These are phyloP conservation scores for Nerophis lumbriciformis DNA, from an alignment of 2,113 vertebrate genomes.

Conservation along the genomic window DNA sequence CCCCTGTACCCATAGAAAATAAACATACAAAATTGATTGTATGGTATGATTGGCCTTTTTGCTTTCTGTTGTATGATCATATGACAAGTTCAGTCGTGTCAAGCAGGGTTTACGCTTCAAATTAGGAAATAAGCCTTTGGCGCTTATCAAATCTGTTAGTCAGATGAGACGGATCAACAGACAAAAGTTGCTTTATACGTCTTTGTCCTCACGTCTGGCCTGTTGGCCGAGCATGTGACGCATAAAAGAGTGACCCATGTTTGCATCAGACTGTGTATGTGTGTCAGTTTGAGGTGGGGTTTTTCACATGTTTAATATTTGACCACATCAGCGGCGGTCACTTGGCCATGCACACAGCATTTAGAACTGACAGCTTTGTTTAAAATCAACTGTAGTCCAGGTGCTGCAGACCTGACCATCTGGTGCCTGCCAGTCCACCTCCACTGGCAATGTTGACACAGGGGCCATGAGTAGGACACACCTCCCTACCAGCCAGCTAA, in stretches of 20 bases:
- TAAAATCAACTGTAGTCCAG: constrained; percentile 54
- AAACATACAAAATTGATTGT: too few species aligned
- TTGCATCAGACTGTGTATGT: constrained; percentile 2
- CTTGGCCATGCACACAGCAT: constrained; percentile 35
- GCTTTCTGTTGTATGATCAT: neutral
- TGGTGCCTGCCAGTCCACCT: constrained; percentile 36
- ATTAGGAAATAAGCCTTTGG: constrained; percentile 12
- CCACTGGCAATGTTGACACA: constrained; percentile 36
- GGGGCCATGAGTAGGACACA: constrained; percentile 6
- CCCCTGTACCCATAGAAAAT: too few species aligned
- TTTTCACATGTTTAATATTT: constrained; percentile 54
- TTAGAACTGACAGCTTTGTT: constrained; percentile 53
- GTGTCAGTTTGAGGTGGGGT: neutral
- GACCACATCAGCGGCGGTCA: constrained; percentile 37
- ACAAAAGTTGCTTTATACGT: neutral
- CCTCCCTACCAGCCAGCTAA: constrained; percentile 7
- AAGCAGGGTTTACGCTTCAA: neutral
- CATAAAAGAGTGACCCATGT: neutral
- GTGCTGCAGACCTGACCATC: constrained; percentile 40
- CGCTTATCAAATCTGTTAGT: constrained; percentile 14
- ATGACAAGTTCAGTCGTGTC: neutral
- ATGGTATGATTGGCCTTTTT: too few species aligned
- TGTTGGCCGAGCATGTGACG: neutral
- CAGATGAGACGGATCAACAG: constrained; percentile 29
- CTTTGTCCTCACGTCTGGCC: neutral